These are phyloP conservation scores for Trichomycterus rosablanca DNA, from an alignment of 2,113 vertebrate species.

Conservation along the genomic window DNA sequence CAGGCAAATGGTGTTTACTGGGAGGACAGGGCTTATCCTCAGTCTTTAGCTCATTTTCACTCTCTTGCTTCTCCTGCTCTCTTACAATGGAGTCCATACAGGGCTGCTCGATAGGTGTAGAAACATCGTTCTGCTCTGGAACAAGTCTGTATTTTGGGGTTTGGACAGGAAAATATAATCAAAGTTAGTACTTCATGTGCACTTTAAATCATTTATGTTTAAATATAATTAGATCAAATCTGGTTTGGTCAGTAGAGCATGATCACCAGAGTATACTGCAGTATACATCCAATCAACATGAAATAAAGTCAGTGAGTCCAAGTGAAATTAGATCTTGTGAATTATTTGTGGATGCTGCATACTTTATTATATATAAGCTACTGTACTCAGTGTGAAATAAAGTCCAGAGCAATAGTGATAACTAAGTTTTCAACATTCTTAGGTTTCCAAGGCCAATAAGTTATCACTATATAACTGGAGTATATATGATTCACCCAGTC, in stretches of 20 bases:
- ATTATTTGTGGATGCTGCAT: too few relatives aligned
- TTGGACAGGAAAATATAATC: constrained; percentile 10
- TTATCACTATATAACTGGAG: too few relatives aligned
- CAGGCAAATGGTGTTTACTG: constrained; percentile 6
- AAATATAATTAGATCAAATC: not conserved
- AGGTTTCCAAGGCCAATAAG: too few relatives aligned
- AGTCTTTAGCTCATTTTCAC: not conserved
- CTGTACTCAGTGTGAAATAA: too few relatives aligned
- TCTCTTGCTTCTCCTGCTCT: not conserved
- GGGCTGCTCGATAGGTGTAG: not conserved
- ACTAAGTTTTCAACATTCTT: too few relatives aligned
- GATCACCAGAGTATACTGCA: not conserved
- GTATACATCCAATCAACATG: not conserved
- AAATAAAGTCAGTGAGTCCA: not conserved
- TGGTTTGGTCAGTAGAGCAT: not conserved
- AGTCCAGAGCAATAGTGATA: too few relatives aligned
- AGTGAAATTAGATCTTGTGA: not conserved
- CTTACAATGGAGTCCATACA: not conserved
- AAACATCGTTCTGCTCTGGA: constrained; percentile 2
- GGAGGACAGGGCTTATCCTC: not conserved
- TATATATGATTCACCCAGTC: too few relatives aligned
- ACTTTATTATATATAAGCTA: too few relatives aligned
- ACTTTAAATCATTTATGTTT: too few relatives aligned
- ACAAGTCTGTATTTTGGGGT: not conserved
- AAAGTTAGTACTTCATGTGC: not conserved